phyloP scores from a whole-genome alignment of 2,113 vertebrate species.

The Ondatra zibethicus region DNA sequence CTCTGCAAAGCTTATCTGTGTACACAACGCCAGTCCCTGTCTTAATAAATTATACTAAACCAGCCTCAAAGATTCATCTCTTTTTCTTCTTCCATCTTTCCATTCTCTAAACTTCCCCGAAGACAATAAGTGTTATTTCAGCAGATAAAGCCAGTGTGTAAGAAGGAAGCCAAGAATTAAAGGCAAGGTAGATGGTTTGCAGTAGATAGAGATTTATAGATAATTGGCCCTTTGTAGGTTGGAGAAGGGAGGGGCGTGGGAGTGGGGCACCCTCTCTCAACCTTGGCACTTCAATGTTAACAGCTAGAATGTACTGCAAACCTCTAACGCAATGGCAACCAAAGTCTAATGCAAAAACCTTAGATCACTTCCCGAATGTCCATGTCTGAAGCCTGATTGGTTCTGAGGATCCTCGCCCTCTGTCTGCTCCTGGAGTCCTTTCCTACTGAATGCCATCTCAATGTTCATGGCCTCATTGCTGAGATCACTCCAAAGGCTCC shows the following conservation, averaged over 20 bases:
- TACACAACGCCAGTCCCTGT: neutral
- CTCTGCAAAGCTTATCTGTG: neutral
- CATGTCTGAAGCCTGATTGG: neutral
- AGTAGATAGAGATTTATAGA: neutral
- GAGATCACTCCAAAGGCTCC: neutral
- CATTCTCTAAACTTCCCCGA: neutral
- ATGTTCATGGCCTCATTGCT: neutral
- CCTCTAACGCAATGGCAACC: neutral
- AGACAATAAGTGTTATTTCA: neutral
- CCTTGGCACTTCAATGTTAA: neutral
- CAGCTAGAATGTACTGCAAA: neutral
- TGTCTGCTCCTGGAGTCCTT: neutral
- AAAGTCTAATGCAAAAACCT: neutral
- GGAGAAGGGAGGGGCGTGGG: neutral
- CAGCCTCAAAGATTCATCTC: neutral
- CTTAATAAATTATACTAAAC: slow-evolving; percentile 53
- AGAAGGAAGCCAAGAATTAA: too few relatives aligned
- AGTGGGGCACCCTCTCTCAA: neutral
- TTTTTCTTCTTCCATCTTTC: neutral
- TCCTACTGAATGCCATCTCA: neutral
- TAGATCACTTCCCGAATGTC: too few relatives aligned
- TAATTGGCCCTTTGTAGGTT: neutral
- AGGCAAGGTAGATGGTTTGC: neutral
- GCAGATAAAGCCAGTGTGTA: neutral
- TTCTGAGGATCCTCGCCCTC: neutral